Evolutionary conservation across 2,113 vertebrate species (phyloP).

Genomic region (Axis porcinus): DNA sequence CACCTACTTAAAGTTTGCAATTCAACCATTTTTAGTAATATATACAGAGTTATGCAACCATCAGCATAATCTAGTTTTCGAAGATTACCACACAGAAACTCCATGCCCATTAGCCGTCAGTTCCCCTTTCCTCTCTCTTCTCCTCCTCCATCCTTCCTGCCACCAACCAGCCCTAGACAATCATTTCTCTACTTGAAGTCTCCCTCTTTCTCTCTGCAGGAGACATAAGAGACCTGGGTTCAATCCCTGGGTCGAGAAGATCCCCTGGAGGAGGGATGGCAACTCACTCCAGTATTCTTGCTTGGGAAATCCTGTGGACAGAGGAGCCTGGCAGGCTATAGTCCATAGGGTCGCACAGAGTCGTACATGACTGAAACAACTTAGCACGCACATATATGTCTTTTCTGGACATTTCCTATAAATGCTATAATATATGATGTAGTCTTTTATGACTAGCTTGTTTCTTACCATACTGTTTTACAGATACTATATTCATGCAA

Average conservation of each 20-base stretch:
- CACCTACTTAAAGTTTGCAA: background rate
- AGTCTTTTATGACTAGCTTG: background rate
- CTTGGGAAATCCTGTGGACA: background rate
- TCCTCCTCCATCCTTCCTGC: rapidly evolving
- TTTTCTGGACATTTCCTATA: background rate
- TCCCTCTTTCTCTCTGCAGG: background rate
- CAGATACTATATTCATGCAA: background rate
- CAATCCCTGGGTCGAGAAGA: background rate
- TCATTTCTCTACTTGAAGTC: background rate
- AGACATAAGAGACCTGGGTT: background rate
- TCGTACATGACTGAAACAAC: background rate
- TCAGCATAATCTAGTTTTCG: background rate
- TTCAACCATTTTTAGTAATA: background rate
- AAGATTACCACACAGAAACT: background rate
- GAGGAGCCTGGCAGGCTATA: background rate
- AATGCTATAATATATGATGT: background rate
- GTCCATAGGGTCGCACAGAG: background rate
- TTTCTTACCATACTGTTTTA: background rate
- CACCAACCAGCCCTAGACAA: background rate
- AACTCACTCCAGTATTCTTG: background rate
- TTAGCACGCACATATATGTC: background rate
- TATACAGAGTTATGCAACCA: background rate
- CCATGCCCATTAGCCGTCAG: rapidly evolving
- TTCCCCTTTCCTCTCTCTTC: background rate
- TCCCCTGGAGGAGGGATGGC: background rate